Evolutionary conservation across 2,797 vertebrate species (phyloP), one percentile per base, ranked within the genome.

Genomic region (Tapirus indicus): DNA sequence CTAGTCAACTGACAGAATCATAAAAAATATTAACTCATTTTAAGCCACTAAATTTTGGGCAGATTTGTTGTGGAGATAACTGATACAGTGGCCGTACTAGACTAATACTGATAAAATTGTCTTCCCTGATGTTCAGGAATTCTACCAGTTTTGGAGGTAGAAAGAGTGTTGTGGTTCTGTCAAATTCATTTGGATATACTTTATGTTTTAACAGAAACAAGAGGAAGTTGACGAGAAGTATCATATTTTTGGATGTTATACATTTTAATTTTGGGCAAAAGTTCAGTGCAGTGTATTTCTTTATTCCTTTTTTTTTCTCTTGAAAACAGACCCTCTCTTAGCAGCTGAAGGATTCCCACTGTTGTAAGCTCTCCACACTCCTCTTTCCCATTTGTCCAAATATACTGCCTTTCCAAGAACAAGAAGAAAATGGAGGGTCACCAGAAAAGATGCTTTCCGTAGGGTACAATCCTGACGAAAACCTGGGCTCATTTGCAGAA

Each of bases 251-350:
- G 93, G 96, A 95, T 96, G 88, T 91, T 96, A 85, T 25, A 90
- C 44, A 94, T 97, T 97, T 98, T 91, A 92, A 96, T 91, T 97
- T 95, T 60, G 86, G 89, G 84, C 75, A 95, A 95, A 97, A 95
- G 90, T 96, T 96, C 83, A 90, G 64, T 93, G 60, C 25, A 77
- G 38, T 84, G 79, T 69, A 7, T 86, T 87, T 96, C 86, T 96
- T 87, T 35, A 77, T 80, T 90, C 8, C 38, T 52, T 88, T 83
- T n/a, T 18, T 2, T 23, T 35, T 0, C 3, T 5, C n/a, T 80
- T 84, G 64, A 82, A 97, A 89, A 58, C 6, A 93, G 32, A 84
- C 35, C 41, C n/a, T 83, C 32, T 88, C 62, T 91, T 21, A 75
- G 69, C 71, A 84, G 66, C 52, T 89, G 20, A 86, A 92, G 47